Conservation (phyloP, 2,888 invertebrate genomes). For the Morpho achilles region DNA sequence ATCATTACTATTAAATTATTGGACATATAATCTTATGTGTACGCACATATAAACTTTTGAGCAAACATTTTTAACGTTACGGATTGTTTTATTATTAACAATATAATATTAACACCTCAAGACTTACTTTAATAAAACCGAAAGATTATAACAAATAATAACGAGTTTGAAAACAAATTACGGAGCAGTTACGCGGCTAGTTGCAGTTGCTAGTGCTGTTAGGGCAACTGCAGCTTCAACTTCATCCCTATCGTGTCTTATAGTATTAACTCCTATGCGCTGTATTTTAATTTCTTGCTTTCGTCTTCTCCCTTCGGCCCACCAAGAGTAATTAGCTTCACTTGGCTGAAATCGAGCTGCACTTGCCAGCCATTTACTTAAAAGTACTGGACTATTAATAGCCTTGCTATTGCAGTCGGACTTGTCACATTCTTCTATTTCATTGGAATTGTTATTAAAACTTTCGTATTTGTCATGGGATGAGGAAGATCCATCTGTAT, state of each 20-base stretch:
- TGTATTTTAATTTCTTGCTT: constrained; percentile 46
- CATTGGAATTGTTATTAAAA: constrained; percentile 60
- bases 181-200: constrained; percentile 51
- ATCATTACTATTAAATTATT: constrained; percentile 48
- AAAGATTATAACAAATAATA: neutral
- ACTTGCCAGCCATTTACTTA: constrained; percentile 87
- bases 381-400: constrained; percentile 79
- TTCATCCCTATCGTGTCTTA: constrained; percentile 83
- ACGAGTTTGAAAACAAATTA: constrained; percentile 26
- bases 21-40: constrained; percentile 15
- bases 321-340: constrained; percentile 84
- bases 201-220: constrained; percentile 81
- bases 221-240: constrained; percentile 87
- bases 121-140: neutral
- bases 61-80: constrained; percentile 14
- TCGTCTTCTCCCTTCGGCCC: constrained; percentile 68
- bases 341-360: constrained; percentile 86
- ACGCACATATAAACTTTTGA: constrained; percentile 17
- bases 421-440: constrained; percentile 36
- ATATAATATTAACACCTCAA: neutral
- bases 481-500: constrained; percentile 50
- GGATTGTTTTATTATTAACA: neutral
- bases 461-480: constrained; percentile 48
- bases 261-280: constrained; percentile 44
- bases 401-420: constrained; percentile 36